Evolutionary conservation across 2,113 vertebrate genomes (phyloP), one percentile per base, ranked within the genome.

Genomic region (Sorex araneus): DNA sequence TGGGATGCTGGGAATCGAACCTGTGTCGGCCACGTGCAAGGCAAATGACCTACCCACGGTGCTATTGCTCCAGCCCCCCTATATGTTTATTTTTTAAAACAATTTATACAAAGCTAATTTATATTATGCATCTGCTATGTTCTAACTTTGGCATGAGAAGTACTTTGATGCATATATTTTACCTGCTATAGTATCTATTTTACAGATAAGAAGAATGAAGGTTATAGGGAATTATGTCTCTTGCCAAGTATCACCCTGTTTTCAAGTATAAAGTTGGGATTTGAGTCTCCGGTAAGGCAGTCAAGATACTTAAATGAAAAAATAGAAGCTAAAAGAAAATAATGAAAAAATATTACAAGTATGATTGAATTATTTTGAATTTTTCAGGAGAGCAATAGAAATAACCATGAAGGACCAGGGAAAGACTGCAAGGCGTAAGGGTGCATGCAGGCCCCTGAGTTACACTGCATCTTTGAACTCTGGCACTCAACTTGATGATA

Each of bases 311-410:
- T 84, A 64, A 16, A 34, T 18, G 10, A 2, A n/a, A 85, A 78
- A 54, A 18, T 32, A 34, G 63, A 77, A 47, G 34, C 25, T 10
- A 30, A 27, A 23, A 23, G 60, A 63, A 66, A 89, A 89, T n/a
- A 83, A 75, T 21, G 76, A 84, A 83, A 36, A 32, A 7, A 57
- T 71, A 77, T 66, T 21, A 54, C 66, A 84, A 90, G 45, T 10
- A 93, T 64, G 45, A 10, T 75, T 21, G 3, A 34, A 4, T 27
- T 0, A 16, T 40, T 34, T 47, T 40, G 32, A 81, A 64, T 77
- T 36, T 77, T 85, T 45, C 15, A n/a, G 45, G 47, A 82, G 9
- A n/a, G 9, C 28, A 88, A 75, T 9, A 67, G 54, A 86, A 94
- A 94, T 54, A 54, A 54, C 50, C 10, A 54, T 54, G 50, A 16